A percentile compares a stretch with the other conserved stretches of the same genome.
Conservation (phyloP, 1,140 invertebrate species). For the Wiebesia pumilae region DNA sequence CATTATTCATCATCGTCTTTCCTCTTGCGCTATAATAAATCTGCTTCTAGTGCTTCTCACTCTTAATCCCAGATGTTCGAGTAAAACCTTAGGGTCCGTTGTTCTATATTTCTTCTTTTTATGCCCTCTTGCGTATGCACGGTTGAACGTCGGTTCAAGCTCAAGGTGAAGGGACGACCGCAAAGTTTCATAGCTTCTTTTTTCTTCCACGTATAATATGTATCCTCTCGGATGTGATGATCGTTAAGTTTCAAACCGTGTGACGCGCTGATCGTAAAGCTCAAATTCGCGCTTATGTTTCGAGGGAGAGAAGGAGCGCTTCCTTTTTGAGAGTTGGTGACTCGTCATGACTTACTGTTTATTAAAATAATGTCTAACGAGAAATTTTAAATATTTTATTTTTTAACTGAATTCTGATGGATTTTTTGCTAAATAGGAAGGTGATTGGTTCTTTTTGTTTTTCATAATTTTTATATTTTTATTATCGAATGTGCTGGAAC, state of each 20-base stretch:
- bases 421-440: too few relatives aligned
- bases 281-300: neutral
- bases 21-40: conserved; percentile 56
- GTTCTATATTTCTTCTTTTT: conserved; percentile 32
- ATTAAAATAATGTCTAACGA: neutral
- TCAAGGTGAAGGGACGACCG: conserved; percentile 43
- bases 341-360: neutral
- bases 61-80: conserved; percentile 34
- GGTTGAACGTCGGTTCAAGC: neutral
- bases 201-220: neutral
- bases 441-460: too few relatives aligned
- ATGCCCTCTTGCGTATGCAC: neutral
- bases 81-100: neutral
- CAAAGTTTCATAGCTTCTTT: conserved; percentile 14
- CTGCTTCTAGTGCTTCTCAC: conserved; percentile 31
- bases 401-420: too few relatives aligned
- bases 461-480: too few relatives aligned
- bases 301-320: neutral
- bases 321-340: neutral
- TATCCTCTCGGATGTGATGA: conserved; percentile 38
- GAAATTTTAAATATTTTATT: neutral
- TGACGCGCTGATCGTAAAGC: conserved; percentile 30
- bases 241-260: conserved; percentile 31
- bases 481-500: too few relatives aligned
- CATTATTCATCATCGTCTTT: conserved; percentile 61